Conservation (phyloP, 2,113 vertebrate species). For the Bujurquina vittata region DNA sequence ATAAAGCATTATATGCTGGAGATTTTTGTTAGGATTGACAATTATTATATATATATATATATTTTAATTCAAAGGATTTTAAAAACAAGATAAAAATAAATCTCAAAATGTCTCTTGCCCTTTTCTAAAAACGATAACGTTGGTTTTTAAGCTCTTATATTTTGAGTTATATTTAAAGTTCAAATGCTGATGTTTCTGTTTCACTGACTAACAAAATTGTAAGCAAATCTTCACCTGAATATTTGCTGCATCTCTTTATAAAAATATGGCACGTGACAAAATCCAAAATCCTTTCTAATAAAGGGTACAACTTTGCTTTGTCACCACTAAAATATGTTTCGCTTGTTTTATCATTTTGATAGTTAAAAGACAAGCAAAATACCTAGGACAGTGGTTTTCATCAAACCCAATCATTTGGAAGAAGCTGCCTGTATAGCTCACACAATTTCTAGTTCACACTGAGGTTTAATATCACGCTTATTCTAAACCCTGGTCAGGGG, state of each 20-base stretch:
- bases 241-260: not conserved
- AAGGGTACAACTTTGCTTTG: not conserved
- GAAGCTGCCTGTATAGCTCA: not conserved
- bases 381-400: no score
- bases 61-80: not conserved
- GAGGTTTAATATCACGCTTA: conserved; percentile 20
- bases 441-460: not conserved
- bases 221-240: no score
- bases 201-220: not conserved
- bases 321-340: not conserved
- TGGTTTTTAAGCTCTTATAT: not conserved
- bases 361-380: not conserved
- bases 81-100: not conserved
- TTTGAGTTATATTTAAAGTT: not conserved
- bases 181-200: not conserved
- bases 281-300: not conserved
- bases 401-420: no score
- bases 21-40: not conserved
- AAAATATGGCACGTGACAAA: not conserved
- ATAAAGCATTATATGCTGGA: not conserved
- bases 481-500: not conserved
- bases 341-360: not conserved
- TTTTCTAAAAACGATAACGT: not conserved
- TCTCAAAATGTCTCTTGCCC: not conserved
- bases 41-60: not conserved